These are phyloP conservation scores for Diceros bicornis DNA, from an alignment of 2,797 vertebrate species.

Conservation along the genomic window DNA sequence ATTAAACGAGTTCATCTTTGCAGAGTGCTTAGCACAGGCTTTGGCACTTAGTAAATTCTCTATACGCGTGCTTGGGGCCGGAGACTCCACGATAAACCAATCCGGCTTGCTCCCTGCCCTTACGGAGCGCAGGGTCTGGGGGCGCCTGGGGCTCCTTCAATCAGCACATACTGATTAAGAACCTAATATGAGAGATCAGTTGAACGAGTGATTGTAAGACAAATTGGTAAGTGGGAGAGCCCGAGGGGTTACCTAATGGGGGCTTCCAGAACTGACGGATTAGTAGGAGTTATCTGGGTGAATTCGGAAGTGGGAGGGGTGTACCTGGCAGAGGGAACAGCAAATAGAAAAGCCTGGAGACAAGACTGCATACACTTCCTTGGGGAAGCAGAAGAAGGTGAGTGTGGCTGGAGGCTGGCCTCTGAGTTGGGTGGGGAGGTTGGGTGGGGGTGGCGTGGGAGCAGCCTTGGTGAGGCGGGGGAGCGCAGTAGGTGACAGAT, in stretches of 20 bases:
- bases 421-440: not conserved
- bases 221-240: not conserved
- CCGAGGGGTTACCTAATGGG: not conserved
- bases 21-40: not conserved
- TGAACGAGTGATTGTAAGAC: not conserved
- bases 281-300: not conserved
- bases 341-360: not conserved
- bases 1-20: not conserved
- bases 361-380: not conserved
- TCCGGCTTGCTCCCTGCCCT: not conserved
- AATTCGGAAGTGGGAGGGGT: not conserved
- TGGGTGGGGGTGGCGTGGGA: not conserved
- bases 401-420: not conserved
- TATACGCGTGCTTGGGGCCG: not conserved
- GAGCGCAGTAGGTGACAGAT: not conserved
- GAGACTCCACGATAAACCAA: not conserved
- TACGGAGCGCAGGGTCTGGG: not conserved
- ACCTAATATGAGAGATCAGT: not conserved
- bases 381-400: not conserved
- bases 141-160: not conserved
- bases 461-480: fast-evolving
- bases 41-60: not conserved
- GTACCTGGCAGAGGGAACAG: not conserved
- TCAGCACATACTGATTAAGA: not conserved
- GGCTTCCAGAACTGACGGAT: not conserved